phyloP scores from a whole-genome alignment of 2,113 vertebrate genomes.

The Anhinga anhinga region DNA sequence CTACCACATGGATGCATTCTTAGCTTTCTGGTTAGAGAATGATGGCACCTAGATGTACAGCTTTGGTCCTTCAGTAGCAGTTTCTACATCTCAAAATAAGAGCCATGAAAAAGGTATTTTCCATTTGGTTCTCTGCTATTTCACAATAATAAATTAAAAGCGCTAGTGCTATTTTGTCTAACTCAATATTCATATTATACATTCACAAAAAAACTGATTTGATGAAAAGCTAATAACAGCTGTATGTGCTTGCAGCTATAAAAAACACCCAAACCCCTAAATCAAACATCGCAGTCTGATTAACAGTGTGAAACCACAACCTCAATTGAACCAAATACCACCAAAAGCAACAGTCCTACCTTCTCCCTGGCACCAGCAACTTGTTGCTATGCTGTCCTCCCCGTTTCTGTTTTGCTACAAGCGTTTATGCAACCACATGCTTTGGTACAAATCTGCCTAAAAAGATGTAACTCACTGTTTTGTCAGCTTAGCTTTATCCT shows the following conservation, averaged over 20 bases:
- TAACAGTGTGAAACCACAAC: neutral
- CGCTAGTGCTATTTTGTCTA: neutral
- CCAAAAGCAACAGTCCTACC: neutral
- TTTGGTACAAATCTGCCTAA: neutral
- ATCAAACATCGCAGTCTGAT: neutral
- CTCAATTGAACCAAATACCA: neutral
- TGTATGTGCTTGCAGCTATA: neutral
- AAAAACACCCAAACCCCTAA: neutral
- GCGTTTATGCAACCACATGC: accelerated
- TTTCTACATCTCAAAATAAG: neutral
- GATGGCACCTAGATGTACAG: neutral
- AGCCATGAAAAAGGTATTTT: neutral
- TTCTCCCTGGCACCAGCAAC: neutral
- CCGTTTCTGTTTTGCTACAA: neutral
- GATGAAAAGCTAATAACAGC: neutral
- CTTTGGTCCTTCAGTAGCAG: neutral
- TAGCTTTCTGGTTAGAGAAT: neutral
- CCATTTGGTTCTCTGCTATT: neutral
- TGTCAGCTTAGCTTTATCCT: neutral
- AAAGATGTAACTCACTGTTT: neutral
- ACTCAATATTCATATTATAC: neutral
- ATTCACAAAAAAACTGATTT: neutral
- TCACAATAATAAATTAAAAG: neutral
- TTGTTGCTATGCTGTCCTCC: neutral
- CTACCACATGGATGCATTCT: neutral